Conservation (phyloP, 2,797 vertebrate genomes). For the Smutsia temminckii region DNA sequence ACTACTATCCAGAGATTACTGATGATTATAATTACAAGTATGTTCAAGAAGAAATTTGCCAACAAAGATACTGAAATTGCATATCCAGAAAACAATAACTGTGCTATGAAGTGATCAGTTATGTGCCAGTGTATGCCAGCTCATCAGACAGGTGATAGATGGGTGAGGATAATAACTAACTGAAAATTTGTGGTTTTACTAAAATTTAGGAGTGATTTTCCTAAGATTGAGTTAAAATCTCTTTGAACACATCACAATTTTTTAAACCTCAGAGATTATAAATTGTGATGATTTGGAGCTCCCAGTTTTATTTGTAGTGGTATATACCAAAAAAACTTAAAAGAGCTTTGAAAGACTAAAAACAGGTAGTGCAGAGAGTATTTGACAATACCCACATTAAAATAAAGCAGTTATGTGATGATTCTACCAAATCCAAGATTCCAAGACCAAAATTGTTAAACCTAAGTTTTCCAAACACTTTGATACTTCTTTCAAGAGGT, state of each 20-base stretch:
- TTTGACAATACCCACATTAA: not conserved
- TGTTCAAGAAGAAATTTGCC: not conserved
- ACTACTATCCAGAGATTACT: not conserved
- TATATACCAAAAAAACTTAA: not conserved
- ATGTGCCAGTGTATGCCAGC: not conserved
- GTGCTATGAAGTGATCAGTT: not conserved
- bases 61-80: not conserved
- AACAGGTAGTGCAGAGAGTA: not conserved
- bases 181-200: not conserved
- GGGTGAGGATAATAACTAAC: not conserved
- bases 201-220: not conserved
- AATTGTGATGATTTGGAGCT: not conserved
- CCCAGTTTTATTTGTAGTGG: not conserved
- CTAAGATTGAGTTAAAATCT: not conserved
- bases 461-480: not conserved
- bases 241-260: not conserved
- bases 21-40: not conserved
- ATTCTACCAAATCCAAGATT: not conserved
- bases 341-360: not conserved
- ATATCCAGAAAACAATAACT: not conserved
- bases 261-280: not conserved
- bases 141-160: not conserved
- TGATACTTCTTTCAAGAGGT: not conserved
- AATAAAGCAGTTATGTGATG: not conserved
- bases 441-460: not conserved